Base-by-base conservation (phyloP, 2,888 invertebrate genomes). In the Cartodere bifasciata region DNA sequence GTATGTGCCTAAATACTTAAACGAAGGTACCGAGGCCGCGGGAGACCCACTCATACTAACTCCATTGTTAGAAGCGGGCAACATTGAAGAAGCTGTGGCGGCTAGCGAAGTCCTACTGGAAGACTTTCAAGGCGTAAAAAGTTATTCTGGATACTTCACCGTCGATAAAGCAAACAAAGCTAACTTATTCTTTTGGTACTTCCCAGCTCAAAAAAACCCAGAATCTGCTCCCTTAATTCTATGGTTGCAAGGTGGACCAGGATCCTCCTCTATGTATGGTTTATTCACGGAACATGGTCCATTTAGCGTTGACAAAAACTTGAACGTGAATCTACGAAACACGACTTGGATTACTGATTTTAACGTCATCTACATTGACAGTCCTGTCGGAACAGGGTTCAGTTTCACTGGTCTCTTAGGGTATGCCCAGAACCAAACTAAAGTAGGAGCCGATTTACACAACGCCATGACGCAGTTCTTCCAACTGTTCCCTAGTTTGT, bases 111-210 rank as follows among this genome's bases (percentile, higher is more conserved):
- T 74, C 0, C 61, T 65, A 1, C 64, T 68, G 40, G 66, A 67
- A 11, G 67, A 68, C 32, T 36, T 62, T 53, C 62, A 57, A 10
- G 60, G 66, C 10, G 62, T 77, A 16, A 65, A 64, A 41, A 80
- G 80, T 45, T 79, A 76, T 47, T 66, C 80, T 11, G 79, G 82
- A 10, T 86, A 72, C 50, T 63, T 87, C 33, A 86, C 85, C 0
- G 85, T 87, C 1, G 75, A 86, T 51, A 68, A 74, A 39, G 57
- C 65, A 1, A 73, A 65, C 47, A 70, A 79, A 40, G 82, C 84
- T 0, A 84, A 86, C 49, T 68, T 82, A 57, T 87, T 85, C 61
- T 84, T 87, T 56, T 87, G 87, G 87, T 86, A 80, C 49, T 84
- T 86, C 52, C 84, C 83, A 1, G 73, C 33, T 4, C 53, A 64